Base-by-base conservation (phyloP, 2,113 vertebrate genomes). In the Alces alces region DNA sequence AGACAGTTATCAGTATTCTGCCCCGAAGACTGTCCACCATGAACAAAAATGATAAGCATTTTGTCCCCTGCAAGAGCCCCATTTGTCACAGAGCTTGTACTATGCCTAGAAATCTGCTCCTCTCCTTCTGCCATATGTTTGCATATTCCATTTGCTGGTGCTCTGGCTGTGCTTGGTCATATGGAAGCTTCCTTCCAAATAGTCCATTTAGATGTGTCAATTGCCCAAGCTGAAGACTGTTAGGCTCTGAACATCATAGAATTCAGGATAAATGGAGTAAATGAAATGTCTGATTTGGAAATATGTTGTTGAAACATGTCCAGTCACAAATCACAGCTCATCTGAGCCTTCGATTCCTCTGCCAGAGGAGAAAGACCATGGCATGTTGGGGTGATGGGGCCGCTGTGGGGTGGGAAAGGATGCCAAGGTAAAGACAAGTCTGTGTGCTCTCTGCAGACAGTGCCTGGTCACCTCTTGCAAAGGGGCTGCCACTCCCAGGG, bases 231-330 rank as follows among this genome's bases (percentile, higher is more conserved):
- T 2, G 55, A 78, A 54, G 66, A 21, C 92, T 3, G 60, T 60
- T 64, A 76, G 90, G 64, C 84, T 95, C 80, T 55, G 85, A 89
- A 82, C 89, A 73, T 52, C 83, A 7, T 3, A 58, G 85, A 55
- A 58, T 73, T 61, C 61, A 78, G 84, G 64, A 25, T 82, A 66
- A 92, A 88, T 25, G 70, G 60, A 78, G 54, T 58, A 64, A 92
- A 87, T 90, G 86, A 90, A 95, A 88, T 94, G 91, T 97, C 92
- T 58, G 76, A 93, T 73, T 88, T 82, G 97, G 92, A 93, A 95
- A 70, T 50, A 9, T 16, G 86, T 58, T 54, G 79, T 52, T 90
- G 97, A 95, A 96, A 94, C 0, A 4, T n/a, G 55, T 93, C 92
- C 92, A 96, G 89, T 33, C 88, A 45, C 91, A 91, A 55, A 94